Evolutionary conservation across 2,888 invertebrate genomes (phyloP).

Genomic region (Rosalia funebris): DNA sequence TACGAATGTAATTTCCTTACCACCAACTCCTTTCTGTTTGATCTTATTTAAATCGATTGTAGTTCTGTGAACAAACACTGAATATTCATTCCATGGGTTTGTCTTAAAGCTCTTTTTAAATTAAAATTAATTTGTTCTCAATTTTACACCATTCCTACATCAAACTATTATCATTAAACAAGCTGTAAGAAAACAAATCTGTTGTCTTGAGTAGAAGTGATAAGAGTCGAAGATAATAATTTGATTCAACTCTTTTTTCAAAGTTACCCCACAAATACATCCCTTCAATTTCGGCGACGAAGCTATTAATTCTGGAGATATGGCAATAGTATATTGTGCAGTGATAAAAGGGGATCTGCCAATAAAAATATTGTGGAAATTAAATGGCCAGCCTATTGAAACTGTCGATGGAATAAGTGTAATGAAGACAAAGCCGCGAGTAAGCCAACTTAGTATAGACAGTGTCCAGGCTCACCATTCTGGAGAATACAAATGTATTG

Average conservation of each 20-base stretch:
- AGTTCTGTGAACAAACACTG: too few relatives aligned
- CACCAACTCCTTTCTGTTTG: too few relatives aligned
- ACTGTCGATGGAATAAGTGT: constrained; percentile 52
- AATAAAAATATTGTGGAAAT: constrained; percentile 77
- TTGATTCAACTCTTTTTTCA: too few relatives aligned
- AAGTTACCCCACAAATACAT: constrained; percentile 67
- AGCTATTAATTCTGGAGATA: constrained; percentile 75
- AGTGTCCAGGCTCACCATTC: constrained; percentile 76
- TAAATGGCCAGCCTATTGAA: constrained; percentile 70
- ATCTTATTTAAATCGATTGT: too few relatives aligned
- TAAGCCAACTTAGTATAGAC: constrained; percentile 76
- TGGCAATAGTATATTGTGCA: constrained; percentile 74
- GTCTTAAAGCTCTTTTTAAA: too few relatives aligned
- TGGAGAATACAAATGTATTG: constrained; percentile 80
- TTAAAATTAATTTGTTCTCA: too few relatives aligned
- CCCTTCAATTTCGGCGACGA: constrained; percentile 66
- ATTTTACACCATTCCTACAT: too few relatives aligned
- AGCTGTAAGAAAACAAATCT: too few relatives aligned
- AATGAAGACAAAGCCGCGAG: constrained; percentile 65
- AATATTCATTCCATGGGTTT: too few relatives aligned
- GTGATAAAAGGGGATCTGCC: constrained; percentile 80
- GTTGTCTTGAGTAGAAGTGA: too few relatives aligned
- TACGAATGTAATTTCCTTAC: constrained; percentile 15
- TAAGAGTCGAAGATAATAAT: too few relatives aligned
- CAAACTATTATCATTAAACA: too few relatives aligned